Base-by-base conservation (phyloP, 2,113 vertebrate species). In the Lates calcarifer region DNA sequence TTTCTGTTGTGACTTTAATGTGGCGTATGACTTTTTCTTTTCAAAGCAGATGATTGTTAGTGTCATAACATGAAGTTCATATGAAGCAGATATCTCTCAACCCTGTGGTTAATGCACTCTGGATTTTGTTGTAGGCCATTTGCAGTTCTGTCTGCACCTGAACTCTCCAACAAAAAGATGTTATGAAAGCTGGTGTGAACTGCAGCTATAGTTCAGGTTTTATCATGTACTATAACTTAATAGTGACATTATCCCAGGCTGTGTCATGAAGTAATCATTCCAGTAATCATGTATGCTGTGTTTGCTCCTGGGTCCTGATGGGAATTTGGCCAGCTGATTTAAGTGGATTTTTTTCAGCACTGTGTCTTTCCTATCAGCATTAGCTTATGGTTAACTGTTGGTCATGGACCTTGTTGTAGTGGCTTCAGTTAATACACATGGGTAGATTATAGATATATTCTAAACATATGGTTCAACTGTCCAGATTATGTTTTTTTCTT, bases 291-390 rank as follows among this genome's bases (percentile, higher is more conserved):
- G 33, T 24, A 39, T 0, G 69, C 18, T 77, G 14, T 75, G 66
- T 82, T 87, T 75, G 73, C 49, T 68, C 58, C 60, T 20, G 41
- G 13, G 1, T 58, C 37, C 60, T 75, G 73, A 70, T 68, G 74
- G 71, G 86, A 88, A 90, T 74, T 71, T n/a, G 33, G n/a, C 12
- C 88, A 83, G 86, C 74, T 90, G 86, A 75, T 28, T 80, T 37
- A 45, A 33, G 29, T 41, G 0, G 33, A 69, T 65, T 72, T 49
- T 26, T 15, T 68, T 72, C 57, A 61, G 47, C 64, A 26, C 31
- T 47, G 31, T 31, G 41, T 53, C 9, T 12, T 70, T 55, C 39
- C 77, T 78, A 85, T 83, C 86, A 79, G 68, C 47, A 12, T 56
- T 28, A 45, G 68, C n/a, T 62, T 71, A 41, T 56, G 61, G 35